phyloP scores from a whole-genome alignment of 2,113 vertebrate genomes.

The Centropus bengalensis region DNA sequence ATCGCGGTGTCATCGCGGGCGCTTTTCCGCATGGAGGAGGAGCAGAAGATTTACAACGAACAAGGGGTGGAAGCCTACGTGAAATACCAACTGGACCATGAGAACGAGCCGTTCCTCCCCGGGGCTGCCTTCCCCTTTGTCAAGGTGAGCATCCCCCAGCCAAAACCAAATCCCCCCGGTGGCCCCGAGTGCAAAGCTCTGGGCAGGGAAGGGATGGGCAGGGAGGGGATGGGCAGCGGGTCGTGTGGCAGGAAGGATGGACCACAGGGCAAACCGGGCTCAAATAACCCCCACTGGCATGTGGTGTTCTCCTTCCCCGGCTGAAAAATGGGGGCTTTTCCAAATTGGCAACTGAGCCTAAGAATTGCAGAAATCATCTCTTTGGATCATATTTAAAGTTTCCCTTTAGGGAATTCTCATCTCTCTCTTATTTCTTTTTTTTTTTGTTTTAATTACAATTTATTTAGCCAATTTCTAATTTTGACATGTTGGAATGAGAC shows the following conservation, averaged over 20 bases:
- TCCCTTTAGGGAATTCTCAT: background rate
- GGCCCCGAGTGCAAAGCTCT: fast-evolving
- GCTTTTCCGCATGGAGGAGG: slow-evolving; percentile 94
- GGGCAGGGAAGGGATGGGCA: fast-evolving
- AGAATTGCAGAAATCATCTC: background rate
- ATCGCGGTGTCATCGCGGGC: slow-evolving; percentile 91
- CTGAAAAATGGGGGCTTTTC: background rate
- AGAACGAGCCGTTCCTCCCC: slow-evolving; percentile 87
- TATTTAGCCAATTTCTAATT: background rate
- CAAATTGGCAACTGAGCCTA: background rate
- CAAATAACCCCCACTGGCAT: background rate
- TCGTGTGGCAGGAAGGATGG: background rate
- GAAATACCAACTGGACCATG: slow-evolving; percentile 90
- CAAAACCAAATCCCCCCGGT: fast-evolving
- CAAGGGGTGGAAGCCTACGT: slow-evolving; percentile 93
- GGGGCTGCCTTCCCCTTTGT: slow-evolving; percentile 95
- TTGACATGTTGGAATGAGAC: background rate
- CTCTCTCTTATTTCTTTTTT: background rate
- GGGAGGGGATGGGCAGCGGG: background rate
- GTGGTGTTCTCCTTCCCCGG: background rate
- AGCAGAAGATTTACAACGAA: slow-evolving; percentile 87
- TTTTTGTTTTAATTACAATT: background rate
- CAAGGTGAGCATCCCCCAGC: slow-evolving; percentile 76
- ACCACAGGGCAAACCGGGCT: background rate
- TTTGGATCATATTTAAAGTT: background rate